Evolutionary conservation across 2,888 invertebrate species (phyloP), one percentile per base, ranked within the genome.

Genomic region (Torymus texanus): DNA sequence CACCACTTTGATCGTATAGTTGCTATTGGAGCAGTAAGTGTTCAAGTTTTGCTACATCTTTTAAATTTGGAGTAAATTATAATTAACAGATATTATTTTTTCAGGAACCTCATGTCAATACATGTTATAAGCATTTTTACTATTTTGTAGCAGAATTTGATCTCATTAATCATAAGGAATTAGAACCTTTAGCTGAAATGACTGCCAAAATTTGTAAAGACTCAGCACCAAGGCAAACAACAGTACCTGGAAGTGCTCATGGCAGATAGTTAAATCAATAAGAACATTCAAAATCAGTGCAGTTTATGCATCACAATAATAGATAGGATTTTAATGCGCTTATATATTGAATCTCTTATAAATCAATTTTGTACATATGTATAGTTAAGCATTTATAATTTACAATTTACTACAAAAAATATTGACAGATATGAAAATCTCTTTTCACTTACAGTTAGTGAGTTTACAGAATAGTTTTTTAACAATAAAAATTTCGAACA

Each of bases 121-220:
- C 97, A 0, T 97, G 97, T 88, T 97, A 97, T 92, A 97, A 97
- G 88, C 97, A 97, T 90, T 97, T 97, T 90, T 97, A 96, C 89
- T 97, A 96, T 88, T 97, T 98, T 90, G 95, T 97, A 21, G 94
- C 94, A 66, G 97, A 97, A 90, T 96, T 97, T 88, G 94, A 95
- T 86, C 91, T 97, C 85, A 94, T 98, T 65, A 94, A 95, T 84
- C 90, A 92, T 53, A 96, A 96, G 88, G 97, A 97, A 90, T 90
- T 97, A 83, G 97, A 97, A 88, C 97, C 97, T 0, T 90, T 97
- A 83, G 92, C 92, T 18, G 95, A 95, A 90, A 95, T 95, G 95
- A 95, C 95, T 11, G 90, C 92, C 4, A 93, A 92, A 87, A 94
- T 95, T 82, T 95, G 95, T 87, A 94, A 93, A 87, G 93, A 94